Evolutionary conservation across 2,888 invertebrate species (phyloP).

Genomic region (Plagiodera versicolora): DNA sequence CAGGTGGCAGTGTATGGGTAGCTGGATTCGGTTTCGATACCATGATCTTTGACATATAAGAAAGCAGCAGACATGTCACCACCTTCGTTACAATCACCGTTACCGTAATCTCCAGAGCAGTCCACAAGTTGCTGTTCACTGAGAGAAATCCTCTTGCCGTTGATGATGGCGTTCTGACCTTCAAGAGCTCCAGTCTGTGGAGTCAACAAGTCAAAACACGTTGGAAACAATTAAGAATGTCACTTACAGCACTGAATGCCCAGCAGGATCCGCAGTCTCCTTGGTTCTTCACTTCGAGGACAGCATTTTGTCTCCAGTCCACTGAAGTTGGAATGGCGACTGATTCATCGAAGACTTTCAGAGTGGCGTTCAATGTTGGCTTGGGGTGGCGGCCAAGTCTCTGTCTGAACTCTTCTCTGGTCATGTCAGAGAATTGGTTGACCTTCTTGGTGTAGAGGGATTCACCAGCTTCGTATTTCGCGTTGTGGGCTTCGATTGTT

Average conservation of each 20-base stretch:
- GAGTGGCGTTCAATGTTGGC: not conserved
- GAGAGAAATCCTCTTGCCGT: not conserved
- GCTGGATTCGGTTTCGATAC: not conserved
- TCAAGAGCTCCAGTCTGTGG: not conserved
- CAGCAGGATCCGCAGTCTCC: conserved; percentile 4
- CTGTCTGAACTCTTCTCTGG: conserved; percentile 1
- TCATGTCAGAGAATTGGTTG: conserved; percentile 5
- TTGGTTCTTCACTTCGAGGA: conserved; percentile 4
- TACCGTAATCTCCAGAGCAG: not conserved
- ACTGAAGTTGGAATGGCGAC: not conserved
- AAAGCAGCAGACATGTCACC: not conserved
- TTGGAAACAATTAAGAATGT: too few species aligned
- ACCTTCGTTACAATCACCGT: not conserved
- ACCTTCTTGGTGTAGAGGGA: not conserved
- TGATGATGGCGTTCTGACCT: not conserved
- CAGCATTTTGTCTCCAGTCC: not conserved
- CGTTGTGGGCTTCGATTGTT: not conserved
- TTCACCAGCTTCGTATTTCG: not conserved
- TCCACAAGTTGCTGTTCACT: not conserved
- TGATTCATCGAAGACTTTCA: not conserved
- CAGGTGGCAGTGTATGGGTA: not conserved
- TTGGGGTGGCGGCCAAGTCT: not conserved
- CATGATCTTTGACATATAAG: not conserved
- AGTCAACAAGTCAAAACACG: too few species aligned
- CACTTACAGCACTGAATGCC: conserved; percentile 9